phyloP scores from a whole-genome alignment of 2,888 invertebrate species.

The Ophion obscuratus region DNA sequence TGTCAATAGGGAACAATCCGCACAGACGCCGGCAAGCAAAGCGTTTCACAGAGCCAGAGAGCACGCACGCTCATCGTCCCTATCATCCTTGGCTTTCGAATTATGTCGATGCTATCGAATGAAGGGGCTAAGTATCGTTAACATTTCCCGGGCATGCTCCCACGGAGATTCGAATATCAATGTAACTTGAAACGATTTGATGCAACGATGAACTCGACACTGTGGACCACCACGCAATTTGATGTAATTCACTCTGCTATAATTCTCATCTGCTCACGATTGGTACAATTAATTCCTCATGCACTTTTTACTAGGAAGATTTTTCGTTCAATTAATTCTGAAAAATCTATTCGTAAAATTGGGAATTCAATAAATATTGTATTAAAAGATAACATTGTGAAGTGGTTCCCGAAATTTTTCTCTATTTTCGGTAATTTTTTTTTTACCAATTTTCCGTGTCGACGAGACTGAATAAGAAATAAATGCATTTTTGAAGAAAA shows the following conservation, averaged over 20 bases:
- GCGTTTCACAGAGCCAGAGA: background rate
- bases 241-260: background rate
- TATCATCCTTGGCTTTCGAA: background rate
- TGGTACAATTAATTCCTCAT: no score
- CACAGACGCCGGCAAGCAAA: background rate
- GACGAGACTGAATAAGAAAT: no score
- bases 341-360: no score
- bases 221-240: no score
- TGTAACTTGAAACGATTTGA: background rate
- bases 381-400: no score
- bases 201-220: background rate
- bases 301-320: background rate
- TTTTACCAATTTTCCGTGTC: no score
- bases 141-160: background rate
- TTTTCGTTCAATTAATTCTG: no score
- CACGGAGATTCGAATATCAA: background rate
- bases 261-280: background rate
- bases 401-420: no score
- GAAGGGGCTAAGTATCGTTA: background rate
- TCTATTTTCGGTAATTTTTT: no score
- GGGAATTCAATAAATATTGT: no score
- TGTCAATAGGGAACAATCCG: background rate
- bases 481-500: no score
- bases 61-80: background rate
- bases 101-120: background rate